phyloP scores from a whole-genome alignment of 1,140 invertebrate genomes.

The Eumeta japonica region DNA sequence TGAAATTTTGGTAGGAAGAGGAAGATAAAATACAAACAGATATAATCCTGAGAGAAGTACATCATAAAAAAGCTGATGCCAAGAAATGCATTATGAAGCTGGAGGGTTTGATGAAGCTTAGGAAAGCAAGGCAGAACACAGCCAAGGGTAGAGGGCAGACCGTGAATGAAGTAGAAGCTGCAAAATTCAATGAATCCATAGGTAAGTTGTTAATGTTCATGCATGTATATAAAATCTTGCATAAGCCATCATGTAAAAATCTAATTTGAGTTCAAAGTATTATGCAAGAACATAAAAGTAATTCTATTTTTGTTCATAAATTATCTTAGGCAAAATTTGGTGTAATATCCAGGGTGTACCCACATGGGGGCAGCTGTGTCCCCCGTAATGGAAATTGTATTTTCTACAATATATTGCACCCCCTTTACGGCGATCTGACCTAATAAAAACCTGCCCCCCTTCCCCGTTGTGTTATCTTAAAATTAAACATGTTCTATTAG shows the following conservation, averaged over 20 bases:
- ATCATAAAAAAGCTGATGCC: slow-evolving; percentile 67
- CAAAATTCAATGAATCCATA: slow-evolving; percentile 24
- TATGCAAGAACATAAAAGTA: background rate
- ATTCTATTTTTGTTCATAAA: background rate
- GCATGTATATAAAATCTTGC: background rate
- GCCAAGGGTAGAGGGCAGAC: slow-evolving; percentile 62
- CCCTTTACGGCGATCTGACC: no score
- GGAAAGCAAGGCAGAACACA: slow-evolving; percentile 61
- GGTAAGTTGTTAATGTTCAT: slow-evolving; percentile 15
- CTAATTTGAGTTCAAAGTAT: background rate
- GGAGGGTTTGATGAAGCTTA: slow-evolving; percentile 62
- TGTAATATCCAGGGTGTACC: no score
- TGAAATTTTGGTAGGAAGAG: slow-evolving; percentile 61
- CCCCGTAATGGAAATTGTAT: no score
- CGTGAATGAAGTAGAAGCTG: slow-evolving; percentile 39
- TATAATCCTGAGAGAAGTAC: slow-evolving; percentile 66
- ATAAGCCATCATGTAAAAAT: background rate
- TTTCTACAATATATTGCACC: no score
- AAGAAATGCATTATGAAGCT: slow-evolving; percentile 64
- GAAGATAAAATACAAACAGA: slow-evolving; percentile 68
- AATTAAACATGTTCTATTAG: no score
- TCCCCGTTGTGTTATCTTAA: no score
- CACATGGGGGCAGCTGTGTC: no score
- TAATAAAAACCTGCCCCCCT: no score
- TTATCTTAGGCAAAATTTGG: background rate